Evolutionary conservation across 2,888 invertebrate genomes (phyloP), one percentile per base, ranked within the genome.

Genomic region (Acleris holmiana): DNA sequence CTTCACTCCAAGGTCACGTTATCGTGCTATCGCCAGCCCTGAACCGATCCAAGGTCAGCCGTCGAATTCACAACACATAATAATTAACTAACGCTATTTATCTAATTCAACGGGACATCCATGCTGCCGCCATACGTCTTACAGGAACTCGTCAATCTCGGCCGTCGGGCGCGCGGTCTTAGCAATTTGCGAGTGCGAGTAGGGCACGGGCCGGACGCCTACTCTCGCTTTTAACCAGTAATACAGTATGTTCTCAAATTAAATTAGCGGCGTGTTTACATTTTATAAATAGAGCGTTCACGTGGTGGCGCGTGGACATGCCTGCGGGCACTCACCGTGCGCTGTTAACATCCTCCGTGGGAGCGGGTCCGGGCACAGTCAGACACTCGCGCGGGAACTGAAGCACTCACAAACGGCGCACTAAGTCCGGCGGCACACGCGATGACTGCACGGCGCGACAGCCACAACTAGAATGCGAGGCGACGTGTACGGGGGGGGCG

Each of bases 321-420:
- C 88, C 72, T 76, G 76, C 73, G 76, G 77, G 80, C 85, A 91
- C 92, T 92, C 86, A 92, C 92, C 92, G 91, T 91, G 88, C 83
- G 90, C 92, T 92, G 91, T 89, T 90, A 91, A 91, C 92, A 92
- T 92, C 91, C 91, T 92, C 92, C 84, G 90, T 85, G 85, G 82
- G 82, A 76, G 83, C 85, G 84, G 87, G 80, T 87, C 84, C 88
- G 85, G 85, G 88, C 91, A 91, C 91, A 88, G 60, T 65, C 59
- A 58, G 88, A 88, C 91, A 91, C 92, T 88, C 86, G 91, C 81
- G 88, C 87, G 86, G 85, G 87, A 89, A 86, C 74, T 77, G 80
- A 78, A 90, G 89, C 91, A 91, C 91, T 89, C 90, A 91, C 91
- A 89, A 89, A 89, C 87, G 87, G 90, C 91, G 91, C 91, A 92